Evolutionary conservation across 2,113 vertebrate genomes (phyloP).

Genomic region (Siniperca chuatsi): DNA sequence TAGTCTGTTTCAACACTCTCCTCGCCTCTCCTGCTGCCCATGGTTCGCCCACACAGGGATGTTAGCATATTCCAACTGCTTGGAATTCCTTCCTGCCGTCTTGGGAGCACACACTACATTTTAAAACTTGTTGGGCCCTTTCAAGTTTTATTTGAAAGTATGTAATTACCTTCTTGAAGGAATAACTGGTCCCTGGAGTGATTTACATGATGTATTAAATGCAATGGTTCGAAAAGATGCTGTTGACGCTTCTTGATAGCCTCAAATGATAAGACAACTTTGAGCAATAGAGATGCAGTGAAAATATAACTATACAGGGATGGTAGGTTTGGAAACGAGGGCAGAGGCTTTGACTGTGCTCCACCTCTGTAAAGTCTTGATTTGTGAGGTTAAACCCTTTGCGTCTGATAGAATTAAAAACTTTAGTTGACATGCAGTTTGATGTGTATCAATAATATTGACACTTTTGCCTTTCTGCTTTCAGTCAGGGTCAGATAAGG

Average conservation of each 20-base stretch:
- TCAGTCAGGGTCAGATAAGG: conserved; percentile 25
- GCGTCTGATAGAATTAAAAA: conserved; percentile 13
- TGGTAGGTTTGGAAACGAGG: conserved; percentile 31
- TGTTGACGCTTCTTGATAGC: conserved; percentile 85
- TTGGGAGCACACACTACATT: conserved; percentile 94
- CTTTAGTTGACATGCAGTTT: not conserved
- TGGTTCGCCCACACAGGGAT: conserved; percentile 87
- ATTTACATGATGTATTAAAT: conserved; percentile 98
- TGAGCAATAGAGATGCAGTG: conserved; percentile 44
- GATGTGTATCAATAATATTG: conserved; percentile 20
- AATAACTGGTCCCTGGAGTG: conserved; percentile 93
- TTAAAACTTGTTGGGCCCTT: conserved; percentile 99
- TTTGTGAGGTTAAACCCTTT: not conserved
- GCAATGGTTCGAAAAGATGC: conserved; percentile 93
- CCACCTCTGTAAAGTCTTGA: conserved; percentile 15
- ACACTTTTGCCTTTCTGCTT: not conserved
- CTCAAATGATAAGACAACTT: conserved; percentile 61
- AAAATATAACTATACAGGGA: conserved; percentile 52
- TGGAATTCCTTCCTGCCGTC: conserved; percentile 96
- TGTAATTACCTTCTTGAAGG: conserved; percentile 99
- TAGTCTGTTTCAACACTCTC: conserved; percentile 26
- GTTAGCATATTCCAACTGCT: conserved; percentile 98
- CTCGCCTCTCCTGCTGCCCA: conserved; percentile 55
- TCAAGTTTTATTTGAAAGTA: conserved; percentile 99
- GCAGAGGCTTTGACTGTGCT: conserved; percentile 18